Percentiles rank a stretch among this genome's conserved stretches.
phyloP scores from a whole-genome alignment of 2,888 invertebrate genomes.

The Dorcus hopei region DNA sequence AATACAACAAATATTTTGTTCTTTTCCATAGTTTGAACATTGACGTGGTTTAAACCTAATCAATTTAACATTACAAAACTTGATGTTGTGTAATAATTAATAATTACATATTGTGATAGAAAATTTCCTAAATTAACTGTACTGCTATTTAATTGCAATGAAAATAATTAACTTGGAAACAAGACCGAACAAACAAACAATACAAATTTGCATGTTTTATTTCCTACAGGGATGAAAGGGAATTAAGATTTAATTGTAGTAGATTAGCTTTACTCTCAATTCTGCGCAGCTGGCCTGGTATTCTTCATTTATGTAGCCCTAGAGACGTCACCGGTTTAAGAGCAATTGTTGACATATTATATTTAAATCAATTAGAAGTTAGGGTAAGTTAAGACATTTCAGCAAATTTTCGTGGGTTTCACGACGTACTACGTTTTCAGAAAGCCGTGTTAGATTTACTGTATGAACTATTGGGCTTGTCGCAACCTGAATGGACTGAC shows the following conservation, averaged over 20 bases:
- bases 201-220: no score
- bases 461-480: slow-evolving; percentile 84
- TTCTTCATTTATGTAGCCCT: slow-evolving; percentile 83
- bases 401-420: not conserved
- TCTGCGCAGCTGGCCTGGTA: slow-evolving; percentile 88
- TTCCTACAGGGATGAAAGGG: slow-evolving; percentile 64
- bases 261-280: slow-evolving; percentile 79
- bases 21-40: no score
- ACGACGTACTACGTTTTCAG: slow-evolving; percentile 50
- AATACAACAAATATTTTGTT: no score
- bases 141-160: no score
- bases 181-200: no score
- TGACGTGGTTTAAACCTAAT: no score
- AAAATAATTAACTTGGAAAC: no score
- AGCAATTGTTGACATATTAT: slow-evolving; percentile 75
- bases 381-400: slow-evolving; percentile 62
- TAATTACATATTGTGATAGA: no score
- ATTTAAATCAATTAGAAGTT: slow-evolving; percentile 85
- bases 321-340: slow-evolving; percentile 69
- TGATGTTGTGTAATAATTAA: no score
- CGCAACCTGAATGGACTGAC: slow-evolving; percentile 89
- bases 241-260: slow-evolving; percentile 81
- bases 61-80: no score
- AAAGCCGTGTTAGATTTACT: slow-evolving; percentile 89
- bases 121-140: no score